phyloP scores from a whole-genome alignment of 2,113 vertebrate species.

The Monopterus albus region DNA sequence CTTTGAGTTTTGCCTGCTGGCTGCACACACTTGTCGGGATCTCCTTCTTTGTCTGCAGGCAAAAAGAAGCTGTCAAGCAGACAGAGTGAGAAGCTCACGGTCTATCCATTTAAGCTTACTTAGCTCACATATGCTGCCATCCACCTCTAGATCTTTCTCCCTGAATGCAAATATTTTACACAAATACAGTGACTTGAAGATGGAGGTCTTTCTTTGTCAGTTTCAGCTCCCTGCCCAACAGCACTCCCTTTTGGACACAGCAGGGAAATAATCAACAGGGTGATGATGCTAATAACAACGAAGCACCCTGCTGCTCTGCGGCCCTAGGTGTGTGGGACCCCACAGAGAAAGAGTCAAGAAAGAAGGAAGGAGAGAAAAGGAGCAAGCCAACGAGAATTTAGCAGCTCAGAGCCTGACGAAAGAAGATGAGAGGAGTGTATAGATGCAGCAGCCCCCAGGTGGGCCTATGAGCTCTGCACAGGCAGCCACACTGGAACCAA shows the following conservation, averaged over 20 bases:
- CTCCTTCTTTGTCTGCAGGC: constrained; percentile 61
- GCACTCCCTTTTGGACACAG: constrained; percentile 66
- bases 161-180: constrained; percentile 8
- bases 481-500: constrained; percentile 55
- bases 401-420: not conserved
- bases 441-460: constrained; percentile 46
- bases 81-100: constrained; percentile 6
- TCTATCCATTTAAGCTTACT: not conserved
- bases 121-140: not conserved
- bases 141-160: not conserved
- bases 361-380: constrained; percentile 12
- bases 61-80: constrained; percentile 63
- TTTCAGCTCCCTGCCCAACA: constrained; percentile 55
- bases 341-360: constrained; percentile 16
- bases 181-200: not conserved
- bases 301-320: constrained; percentile 13
- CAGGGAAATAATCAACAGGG: constrained; percentile 40
- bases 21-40: constrained; percentile 38
- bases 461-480: constrained; percentile 45
- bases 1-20: constrained; percentile 22
- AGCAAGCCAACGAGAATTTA: constrained; percentile 33
- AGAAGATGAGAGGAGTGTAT: constrained; percentile 44
- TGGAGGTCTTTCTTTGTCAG: constrained; percentile 21
- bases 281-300: constrained; percentile 49
- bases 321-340: constrained; percentile 41